A percentile compares a stretch with the other conserved stretches of the same genome.
Evolutionary conservation across 2,797 vertebrate species (phyloP).

Genomic region (Hippopotamyrus pictus): DNA sequence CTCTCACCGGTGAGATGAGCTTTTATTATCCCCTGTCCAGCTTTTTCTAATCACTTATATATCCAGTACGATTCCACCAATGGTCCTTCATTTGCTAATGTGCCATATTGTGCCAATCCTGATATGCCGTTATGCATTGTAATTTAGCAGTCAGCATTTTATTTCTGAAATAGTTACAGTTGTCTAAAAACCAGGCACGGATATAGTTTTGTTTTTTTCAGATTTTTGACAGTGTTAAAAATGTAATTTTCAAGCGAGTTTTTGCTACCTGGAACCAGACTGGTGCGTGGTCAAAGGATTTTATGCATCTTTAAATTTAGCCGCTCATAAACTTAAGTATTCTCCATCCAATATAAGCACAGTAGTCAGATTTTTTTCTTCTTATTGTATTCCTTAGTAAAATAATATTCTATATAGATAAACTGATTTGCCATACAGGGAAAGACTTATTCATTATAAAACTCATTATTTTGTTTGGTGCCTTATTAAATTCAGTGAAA

Average conservation of each 20-base stretch:
- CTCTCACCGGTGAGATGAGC: background rate
- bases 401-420: background rate
- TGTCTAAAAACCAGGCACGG: background rate
- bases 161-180: background rate
- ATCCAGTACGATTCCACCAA: background rate
- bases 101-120: background rate
- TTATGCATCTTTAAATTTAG: slow-evolving; percentile 42
- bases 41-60: background rate
- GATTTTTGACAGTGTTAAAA: slow-evolving; percentile 5
- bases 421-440: background rate
- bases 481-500: slow-evolving; percentile 34
- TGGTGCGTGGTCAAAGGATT: slow-evolving; percentile 30
- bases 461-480: slow-evolving; percentile 53
- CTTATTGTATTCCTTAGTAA: background rate
- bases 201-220: background rate
- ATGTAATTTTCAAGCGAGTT: background rate
- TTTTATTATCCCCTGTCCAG: background rate
- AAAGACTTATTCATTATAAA: slow-evolving; percentile 3
- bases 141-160: background rate
- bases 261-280: background rate
- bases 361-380: background rate
- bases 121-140: background rate
- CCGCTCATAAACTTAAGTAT: slow-evolving; percentile 45
- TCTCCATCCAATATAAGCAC: slow-evolving; percentile 29
- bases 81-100: background rate